Base-by-base conservation (phyloP, 2,888 invertebrate species). In the Odontocerum albicorne region DNA sequence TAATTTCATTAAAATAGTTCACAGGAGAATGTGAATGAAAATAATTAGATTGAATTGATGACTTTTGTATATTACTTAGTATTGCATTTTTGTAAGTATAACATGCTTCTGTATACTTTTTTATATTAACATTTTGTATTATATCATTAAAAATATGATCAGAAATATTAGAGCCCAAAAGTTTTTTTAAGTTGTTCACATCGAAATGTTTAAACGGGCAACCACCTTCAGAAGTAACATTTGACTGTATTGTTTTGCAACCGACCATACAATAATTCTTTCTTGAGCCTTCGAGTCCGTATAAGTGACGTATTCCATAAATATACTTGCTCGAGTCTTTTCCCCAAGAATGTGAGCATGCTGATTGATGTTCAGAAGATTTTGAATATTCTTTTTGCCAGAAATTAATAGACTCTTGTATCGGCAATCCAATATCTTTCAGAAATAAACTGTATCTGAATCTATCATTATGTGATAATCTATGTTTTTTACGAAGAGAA, bases 251-350 rank as follows among this genome's bases (percentile, higher is more conserved):
- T 49, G 72, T 65, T 13, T 70, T 64, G 65, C 88, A 88, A 59
- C 74, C 79, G 35, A 82, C 81, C 12, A 82, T 81, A 36, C 70
- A 68, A 63, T 87, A 87, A 63, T 75, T 79, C 63, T 75, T 83
- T 61, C 80, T 74, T n/a, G 77, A 72, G 3, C 88, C 88, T 70
- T 87, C 87, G 43, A 87, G 70, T 1, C 88, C 88, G 72, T 88
- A 88, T 70, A 87, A 72, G 65, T 88, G 88, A 56, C 86, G 73
- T 45, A 88, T 85, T 53, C 85, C 84, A 70, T 87, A 87, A 3
- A 79, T 66, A 67, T 82, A 86, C 63, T 84, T 82, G 19, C 77
- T 79, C 61, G 81, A 80, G 68, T 83, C 80, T 40, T 74, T 75
- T 45, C 79, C 74, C 88, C 88, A 88, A 61, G 71, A 75, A 63